Evolutionary conservation across 92 coral and sea anemone genomes (phyloP), one percentile per base, ranked within the genome.

Genomic region (Virgularia gustaviana): DNA sequence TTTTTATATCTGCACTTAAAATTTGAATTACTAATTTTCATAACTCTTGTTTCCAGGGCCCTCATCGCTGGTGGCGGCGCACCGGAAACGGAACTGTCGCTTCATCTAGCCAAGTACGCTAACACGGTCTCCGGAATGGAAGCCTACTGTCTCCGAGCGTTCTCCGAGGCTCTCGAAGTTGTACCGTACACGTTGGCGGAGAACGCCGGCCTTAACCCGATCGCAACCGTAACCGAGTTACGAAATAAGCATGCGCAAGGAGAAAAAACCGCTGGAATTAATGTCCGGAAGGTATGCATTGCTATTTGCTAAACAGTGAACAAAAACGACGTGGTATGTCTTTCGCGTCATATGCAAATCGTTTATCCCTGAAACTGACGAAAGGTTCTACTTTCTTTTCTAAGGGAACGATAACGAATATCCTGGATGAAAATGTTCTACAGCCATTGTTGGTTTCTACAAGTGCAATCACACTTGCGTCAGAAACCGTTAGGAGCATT

Each of bases 41-140:
- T 9, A 57, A 29, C n/a, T 36, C 15, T 7, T 27, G 53, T 61
- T 54, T 63, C 25, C 73, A 91, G 97, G 76, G 97, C 97, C 6
- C 88, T 91, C 5, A 88, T 91, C 28, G 91, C 97, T 10, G 97
- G 97, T 23, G 97, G 97, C 2, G 97, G 97, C 18, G 97, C 97
- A 0, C 97, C 97, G 9, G 97, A 91, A 52, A 91, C 85, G 18
- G 97, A 91, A 75, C 87, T 91, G 49, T 90, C 97, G 36, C 75
- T 91, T 52, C 72, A 82, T 22, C 91, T 91, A 2, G 89, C 95
- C 9, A 87, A 91, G 39, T 83, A 91, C 71, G 86, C 89, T 25
- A 94, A 89, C 70, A 86, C 97, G 0, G 72, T 91, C 32, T 83
- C 95, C 20, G 94, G 97, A 36, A 91, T 87, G 90, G 97, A 91